These are phyloP conservation scores for Lontra canadensis DNA, from an alignment of 2,113 vertebrate genomes.

Conservation along the genomic window DNA sequence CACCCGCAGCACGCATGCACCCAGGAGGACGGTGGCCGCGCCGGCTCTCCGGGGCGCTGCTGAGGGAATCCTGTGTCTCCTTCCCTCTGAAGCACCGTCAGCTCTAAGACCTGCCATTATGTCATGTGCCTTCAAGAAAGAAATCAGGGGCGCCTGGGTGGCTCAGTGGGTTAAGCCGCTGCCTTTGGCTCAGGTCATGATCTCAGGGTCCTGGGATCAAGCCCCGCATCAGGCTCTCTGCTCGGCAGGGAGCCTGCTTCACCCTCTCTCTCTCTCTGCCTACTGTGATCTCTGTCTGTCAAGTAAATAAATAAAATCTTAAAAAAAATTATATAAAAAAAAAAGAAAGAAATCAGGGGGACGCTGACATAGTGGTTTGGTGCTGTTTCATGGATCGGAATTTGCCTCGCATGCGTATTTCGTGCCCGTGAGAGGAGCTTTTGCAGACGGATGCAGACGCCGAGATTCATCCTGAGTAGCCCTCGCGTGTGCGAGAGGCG, in stretches of 20 bases:
- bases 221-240: too few species aligned
- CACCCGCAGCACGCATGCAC: background rate
- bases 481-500: fast-evolving
- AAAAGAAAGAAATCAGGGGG: background rate
- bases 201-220: too few species aligned
- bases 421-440: background rate
- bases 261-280: too few species aligned
- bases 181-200: too few species aligned
- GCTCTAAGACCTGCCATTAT: background rate
- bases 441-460: too few species aligned
- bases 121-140: background rate
- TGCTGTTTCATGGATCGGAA: background rate
- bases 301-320: too few species aligned
- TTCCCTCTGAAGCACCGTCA: fast-evolving
- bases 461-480: background rate
- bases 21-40: too few species aligned
- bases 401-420: background rate
- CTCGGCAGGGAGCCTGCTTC: too few species aligned
- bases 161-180: too few species aligned
- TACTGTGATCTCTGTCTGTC: too few species aligned
- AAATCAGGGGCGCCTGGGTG: background rate
- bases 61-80: background rate
- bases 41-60: background rate
- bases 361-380: background rate
- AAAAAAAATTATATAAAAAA: too few species aligned